These are phyloP conservation scores for Metalampra italica DNA, from an alignment of 2,888 invertebrate species.

Conservation along the genomic window DNA sequence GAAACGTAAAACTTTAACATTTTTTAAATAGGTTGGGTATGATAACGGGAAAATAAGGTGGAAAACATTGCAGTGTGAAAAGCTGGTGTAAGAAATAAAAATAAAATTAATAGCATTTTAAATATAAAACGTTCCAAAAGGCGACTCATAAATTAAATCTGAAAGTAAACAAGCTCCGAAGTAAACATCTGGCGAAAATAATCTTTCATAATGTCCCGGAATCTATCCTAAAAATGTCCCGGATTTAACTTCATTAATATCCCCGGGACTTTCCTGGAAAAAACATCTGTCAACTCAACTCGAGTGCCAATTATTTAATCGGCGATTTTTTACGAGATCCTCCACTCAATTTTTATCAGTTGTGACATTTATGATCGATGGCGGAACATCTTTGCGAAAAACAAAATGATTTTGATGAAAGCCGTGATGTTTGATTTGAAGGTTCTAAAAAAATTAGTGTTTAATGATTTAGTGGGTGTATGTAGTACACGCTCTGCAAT, in stretches of 20 bases:
- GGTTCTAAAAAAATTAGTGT: too few relatives aligned
- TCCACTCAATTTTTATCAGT: slow-evolving; percentile 24
- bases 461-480: too few relatives aligned
- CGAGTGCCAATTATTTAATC: slow-evolving; percentile 30
- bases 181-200: background rate
- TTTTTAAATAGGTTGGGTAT: too few relatives aligned
- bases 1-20: too few relatives aligned
- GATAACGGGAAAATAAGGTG: too few relatives aligned
- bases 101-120: background rate
- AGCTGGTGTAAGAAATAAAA: background rate
- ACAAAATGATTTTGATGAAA: background rate
- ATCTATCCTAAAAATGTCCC: slow-evolving; percentile 1
- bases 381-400: background rate
- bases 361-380: slow-evolving; percentile 30
- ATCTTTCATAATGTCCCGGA: background rate
- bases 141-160: background rate
- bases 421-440: too few relatives aligned
- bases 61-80: too few relatives aligned
- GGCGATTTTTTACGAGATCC: slow-evolving; percentile 29
- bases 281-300: slow-evolving; percentile 31
- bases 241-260: slow-evolving; percentile 29
- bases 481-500: too few relatives aligned
- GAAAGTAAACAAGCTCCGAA: background rate
- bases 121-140: background rate
- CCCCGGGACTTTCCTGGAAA: slow-evolving; percentile 21